Percentiles rank a stretch among this genome's conserved stretches.
Conservation (phyloP, 2,113 vertebrate species). For the Promerops cafer region DNA sequence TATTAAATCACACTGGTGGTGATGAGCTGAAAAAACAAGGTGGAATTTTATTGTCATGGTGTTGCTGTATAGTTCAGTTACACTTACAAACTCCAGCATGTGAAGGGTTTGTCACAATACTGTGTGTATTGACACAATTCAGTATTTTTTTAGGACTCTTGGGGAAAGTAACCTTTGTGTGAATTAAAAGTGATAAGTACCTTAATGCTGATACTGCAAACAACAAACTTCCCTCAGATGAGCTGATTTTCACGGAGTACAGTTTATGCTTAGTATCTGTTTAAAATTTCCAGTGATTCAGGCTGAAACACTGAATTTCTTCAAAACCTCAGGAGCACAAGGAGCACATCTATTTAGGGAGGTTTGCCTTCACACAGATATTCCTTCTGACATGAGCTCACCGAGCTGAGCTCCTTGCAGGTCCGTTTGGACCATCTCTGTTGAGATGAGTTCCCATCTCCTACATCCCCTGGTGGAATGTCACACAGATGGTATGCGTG, state of each 20-base stretch:
- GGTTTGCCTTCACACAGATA: background rate
- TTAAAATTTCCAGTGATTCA: background rate
- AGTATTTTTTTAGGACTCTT: background rate
- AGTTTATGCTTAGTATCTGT: background rate
- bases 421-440: background rate
- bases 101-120: background rate
- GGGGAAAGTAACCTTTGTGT: background rate
- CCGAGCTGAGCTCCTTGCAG: background rate
- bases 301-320: background rate
- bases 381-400: background rate
- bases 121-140: background rate
- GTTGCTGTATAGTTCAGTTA: background rate
- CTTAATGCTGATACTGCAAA: background rate
- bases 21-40: background rate
- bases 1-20: background rate
- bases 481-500: background rate
- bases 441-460: background rate
- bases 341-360: background rate
- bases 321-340: background rate
- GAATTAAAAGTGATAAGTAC: background rate
- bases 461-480: background rate
- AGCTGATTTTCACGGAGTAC: background rate
- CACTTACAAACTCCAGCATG: background rate
- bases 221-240: background rate
- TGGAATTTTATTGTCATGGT: background rate